Conservation (phyloP, 2,888 invertebrate species). For the Griposia aprilina region DNA sequence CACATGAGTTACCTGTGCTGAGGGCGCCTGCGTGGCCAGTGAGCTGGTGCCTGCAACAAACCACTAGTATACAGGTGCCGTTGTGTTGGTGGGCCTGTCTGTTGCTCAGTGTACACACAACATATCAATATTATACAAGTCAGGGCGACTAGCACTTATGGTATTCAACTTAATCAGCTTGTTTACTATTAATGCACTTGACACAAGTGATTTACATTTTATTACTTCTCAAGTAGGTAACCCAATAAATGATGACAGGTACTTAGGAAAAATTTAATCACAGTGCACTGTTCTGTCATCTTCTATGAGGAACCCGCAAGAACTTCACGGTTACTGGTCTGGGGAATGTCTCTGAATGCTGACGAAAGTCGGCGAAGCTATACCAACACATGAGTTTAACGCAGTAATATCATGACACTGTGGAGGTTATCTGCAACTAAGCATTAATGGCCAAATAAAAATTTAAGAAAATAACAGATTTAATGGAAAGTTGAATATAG, state of each 20-base stretch:
- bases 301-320: not conserved
- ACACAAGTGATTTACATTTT: not conserved
- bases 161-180: not conserved
- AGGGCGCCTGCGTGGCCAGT: conserved; percentile 48
- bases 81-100: not conserved
- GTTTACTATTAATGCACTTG: not conserved
- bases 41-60: conserved; percentile 67
- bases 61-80: not conserved
- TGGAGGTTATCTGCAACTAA: conserved; percentile 21
- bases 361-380: not conserved
- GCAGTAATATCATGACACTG: not conserved
- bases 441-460: conserved; percentile 13
- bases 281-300: too few relatives aligned
- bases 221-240: not conserved
- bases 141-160: not conserved
- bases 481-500: not conserved
- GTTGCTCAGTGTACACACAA: not conserved
- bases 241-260: not conserved
- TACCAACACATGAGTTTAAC: not conserved
- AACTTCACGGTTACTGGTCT: not conserved
- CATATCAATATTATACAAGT: not conserved
- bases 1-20: conserved; percentile 51
- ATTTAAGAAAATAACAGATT: not conserved
- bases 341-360: not conserved
- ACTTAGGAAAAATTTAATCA: too few relatives aligned